Conservation (phyloP, 1,140 invertebrate genomes). For the Drosophila tsacasi region DNA sequence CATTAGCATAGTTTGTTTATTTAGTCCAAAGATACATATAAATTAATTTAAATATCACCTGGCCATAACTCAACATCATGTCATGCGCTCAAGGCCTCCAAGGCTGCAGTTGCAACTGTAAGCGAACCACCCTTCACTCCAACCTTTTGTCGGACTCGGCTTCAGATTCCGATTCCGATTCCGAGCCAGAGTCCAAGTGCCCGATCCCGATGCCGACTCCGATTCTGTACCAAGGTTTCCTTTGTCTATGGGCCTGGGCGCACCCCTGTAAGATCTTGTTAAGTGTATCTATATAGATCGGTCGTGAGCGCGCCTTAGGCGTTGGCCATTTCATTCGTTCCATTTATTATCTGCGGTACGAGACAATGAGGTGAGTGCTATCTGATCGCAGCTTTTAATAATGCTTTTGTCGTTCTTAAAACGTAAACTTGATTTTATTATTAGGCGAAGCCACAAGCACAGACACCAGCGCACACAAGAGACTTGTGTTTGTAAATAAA, state of each 20-base stretch:
- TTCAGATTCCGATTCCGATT: constrained; percentile 8
- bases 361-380: constrained; percentile 62
- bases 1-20: constrained; percentile 82
- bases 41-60: constrained; percentile 79
- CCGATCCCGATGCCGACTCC: background rate
- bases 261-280: constrained; percentile 73
- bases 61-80: constrained; percentile 76
- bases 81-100: constrained; percentile 63
- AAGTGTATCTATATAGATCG: constrained; percentile 81
- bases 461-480: background rate
- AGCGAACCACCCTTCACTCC: constrained; percentile 71
- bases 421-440: constrained; percentile 82
- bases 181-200: background rate
- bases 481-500: constrained; percentile 27
- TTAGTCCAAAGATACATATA: constrained; percentile 76
- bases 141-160: constrained; percentile 56
- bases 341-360: constrained; percentile 56
- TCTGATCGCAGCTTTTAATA: constrained; percentile 80
- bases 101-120: constrained; percentile 69
- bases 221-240: constrained; percentile 41
- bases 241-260: constrained; percentile 60
- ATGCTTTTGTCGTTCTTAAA: constrained; percentile 79
- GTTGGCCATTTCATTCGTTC: constrained; percentile 74
- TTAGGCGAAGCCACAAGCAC: constrained; percentile 51
- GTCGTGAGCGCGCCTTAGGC: constrained; percentile 70